Evolutionary conservation across 2,888 invertebrate species (phyloP).

Genomic region (Dichetophora obliterata): DNA sequence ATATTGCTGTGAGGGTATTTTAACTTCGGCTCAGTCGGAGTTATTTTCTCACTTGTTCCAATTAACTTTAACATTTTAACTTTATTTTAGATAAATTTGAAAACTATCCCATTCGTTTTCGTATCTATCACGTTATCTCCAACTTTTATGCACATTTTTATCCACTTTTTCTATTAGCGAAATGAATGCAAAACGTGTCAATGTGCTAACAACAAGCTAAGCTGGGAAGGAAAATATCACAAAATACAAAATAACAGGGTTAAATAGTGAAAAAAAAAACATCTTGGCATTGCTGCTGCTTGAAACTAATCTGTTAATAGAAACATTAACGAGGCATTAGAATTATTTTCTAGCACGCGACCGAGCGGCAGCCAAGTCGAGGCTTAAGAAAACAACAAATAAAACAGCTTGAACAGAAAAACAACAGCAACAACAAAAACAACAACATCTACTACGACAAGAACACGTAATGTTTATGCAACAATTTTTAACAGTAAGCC

Average conservation of each 20-base stretch:
- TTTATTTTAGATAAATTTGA: no score
- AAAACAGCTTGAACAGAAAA: no score
- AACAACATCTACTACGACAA: not conserved
- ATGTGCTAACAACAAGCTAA: conserved; percentile 35
- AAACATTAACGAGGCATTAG: conserved; percentile 65
- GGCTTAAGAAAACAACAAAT: not conserved
- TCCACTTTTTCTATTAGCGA: not conserved
- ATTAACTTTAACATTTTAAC: no score
- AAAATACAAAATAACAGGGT: conserved; percentile 7
- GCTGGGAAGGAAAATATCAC: not conserved
- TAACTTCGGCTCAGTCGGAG: no score
- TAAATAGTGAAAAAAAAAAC: conserved; percentile 3
- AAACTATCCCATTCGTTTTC: no score
- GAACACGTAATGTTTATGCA: conserved; percentile 14
- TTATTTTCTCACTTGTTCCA: no score
- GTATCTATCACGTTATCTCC: no score
- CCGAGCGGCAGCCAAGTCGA: conserved; percentile 35
- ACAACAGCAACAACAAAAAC: conserved; percentile 6
- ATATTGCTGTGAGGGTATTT: no score
- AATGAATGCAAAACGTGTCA: conserved; percentile 32
- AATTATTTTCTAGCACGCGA: conserved; percentile 64
- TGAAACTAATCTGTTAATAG: conserved; percentile 64
- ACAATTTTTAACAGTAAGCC: conserved; percentile 21
- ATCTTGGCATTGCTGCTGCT: not conserved
- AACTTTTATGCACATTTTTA: no score